Evolutionary conservation across 2,888 invertebrate species (phyloP).

Genomic region (Gastracanthus pulcherrimus): DNA sequence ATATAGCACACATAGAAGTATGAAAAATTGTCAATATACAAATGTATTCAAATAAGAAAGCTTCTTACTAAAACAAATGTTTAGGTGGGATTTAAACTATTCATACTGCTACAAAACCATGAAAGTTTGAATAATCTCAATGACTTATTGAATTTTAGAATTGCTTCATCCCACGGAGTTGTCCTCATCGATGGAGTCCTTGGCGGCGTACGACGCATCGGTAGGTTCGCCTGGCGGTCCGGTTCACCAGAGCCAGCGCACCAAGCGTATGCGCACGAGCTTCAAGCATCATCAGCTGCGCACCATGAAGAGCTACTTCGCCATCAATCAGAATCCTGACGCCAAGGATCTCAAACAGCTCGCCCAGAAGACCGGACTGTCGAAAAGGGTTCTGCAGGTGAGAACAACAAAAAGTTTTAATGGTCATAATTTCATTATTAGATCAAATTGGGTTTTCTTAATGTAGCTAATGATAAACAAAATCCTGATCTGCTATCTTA

Average conservation of each 20-base stretch:
- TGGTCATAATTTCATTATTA: background rate
- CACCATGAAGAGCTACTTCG: slow-evolving; percentile 99
- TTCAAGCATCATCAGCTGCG: slow-evolving; percentile 99
- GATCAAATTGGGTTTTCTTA: too few species aligned
- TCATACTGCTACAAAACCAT: too few species aligned
- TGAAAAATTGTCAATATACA: too few species aligned
- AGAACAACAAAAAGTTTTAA: slow-evolving; percentile 54
- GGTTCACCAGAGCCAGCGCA: slow-evolving; percentile 83
- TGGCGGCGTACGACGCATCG: slow-evolving; percentile 86
- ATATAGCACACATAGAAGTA: too few species aligned
- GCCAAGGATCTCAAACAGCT: slow-evolving; percentile 99
- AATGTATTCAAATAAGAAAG: too few species aligned
- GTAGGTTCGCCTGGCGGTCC: slow-evolving; percentile 86
- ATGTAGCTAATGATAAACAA: too few species aligned
- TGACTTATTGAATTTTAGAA: slow-evolving; percentile 77
- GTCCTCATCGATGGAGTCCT: slow-evolving; percentile 87
- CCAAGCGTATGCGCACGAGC: slow-evolving; percentile 98
- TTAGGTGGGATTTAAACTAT: too few species aligned
- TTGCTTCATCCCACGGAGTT: slow-evolving; percentile 86
- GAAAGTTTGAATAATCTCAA: too few species aligned
- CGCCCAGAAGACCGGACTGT: slow-evolving; percentile 98
- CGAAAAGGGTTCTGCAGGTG: slow-evolving; percentile 98
- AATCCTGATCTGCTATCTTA: too few species aligned
- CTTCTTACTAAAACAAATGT: too few species aligned
- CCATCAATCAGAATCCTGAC: slow-evolving; percentile 99